phyloP scores from a whole-genome alignment of 2,888 invertebrate species.

The Aporophyla lueneburgensis region DNA sequence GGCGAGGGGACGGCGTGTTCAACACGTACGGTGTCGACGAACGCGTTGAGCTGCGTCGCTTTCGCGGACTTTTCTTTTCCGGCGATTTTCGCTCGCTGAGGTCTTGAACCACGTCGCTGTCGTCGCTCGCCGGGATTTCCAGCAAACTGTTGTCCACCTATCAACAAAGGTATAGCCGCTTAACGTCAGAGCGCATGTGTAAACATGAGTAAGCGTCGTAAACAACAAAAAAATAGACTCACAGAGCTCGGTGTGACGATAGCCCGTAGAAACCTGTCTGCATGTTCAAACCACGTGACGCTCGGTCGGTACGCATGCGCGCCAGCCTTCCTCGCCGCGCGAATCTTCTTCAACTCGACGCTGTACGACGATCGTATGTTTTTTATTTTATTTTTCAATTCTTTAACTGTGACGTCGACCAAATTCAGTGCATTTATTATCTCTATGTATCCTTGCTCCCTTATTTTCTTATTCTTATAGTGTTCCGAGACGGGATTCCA shows the following conservation, averaged over 20 bases:
- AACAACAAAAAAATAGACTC: constrained; percentile 78
- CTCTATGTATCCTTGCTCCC: constrained; percentile 88
- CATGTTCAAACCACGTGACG: constrained; percentile 91
- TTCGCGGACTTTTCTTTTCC: constrained; percentile 87
- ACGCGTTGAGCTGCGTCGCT: constrained; percentile 87
- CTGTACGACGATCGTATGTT: constrained; percentile 90
- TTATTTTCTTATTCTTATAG: constrained; percentile 89
- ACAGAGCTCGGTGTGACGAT: constrained; percentile 90
- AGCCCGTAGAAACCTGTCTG: constrained; percentile 90
- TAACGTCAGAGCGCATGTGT: constrained; percentile 71
- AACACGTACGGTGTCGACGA: constrained; percentile 88
- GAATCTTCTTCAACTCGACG: constrained; percentile 90
- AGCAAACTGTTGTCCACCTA: constrained; percentile 88
- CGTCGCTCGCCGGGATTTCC: constrained; percentile 87
- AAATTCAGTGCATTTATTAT: constrained; percentile 88
- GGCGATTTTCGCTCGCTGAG: constrained; percentile 88
- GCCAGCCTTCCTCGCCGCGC: constrained; percentile 89
- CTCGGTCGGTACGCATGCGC: constrained; percentile 90
- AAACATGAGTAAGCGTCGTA: constrained; percentile 72
- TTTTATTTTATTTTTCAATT: constrained; percentile 90
- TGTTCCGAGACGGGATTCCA: constrained; percentile 89
- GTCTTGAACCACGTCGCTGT: constrained; percentile 88
- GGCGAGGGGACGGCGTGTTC: constrained; percentile 88
- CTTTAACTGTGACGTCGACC: constrained; percentile 88
- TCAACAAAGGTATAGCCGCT: constrained; percentile 72